Evolutionary conservation across 2,888 invertebrate genomes (phyloP).

Genomic region (Xanthia togata): DNA sequence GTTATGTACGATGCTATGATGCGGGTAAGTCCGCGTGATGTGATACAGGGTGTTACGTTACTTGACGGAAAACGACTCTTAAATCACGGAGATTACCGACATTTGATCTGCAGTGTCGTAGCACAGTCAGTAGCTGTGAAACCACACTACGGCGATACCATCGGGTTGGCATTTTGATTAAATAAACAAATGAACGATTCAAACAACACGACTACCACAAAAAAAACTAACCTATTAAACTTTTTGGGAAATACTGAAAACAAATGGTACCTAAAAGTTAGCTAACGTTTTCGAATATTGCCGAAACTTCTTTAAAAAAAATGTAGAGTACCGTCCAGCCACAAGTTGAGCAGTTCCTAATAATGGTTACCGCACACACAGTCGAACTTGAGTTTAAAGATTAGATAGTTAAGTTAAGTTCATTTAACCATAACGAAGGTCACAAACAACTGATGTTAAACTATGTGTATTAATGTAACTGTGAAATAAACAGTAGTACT

Average conservation of each 20-base stretch:
- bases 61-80: neutral
- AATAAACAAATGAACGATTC: neutral
- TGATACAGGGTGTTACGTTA: neutral
- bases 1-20: neutral
- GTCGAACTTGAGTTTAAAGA: slow-evolving; percentile 13
- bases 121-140: neutral
- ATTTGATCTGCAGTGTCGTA: slow-evolving; percentile 4
- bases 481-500: neutral
- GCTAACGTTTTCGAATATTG: neutral
- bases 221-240: neutral
- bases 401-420: slow-evolving; percentile 28
- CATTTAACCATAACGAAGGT: slow-evolving; percentile 23
- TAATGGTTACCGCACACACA: neutral
- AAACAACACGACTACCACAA: neutral
- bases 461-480: slow-evolving; percentile 13
- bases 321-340: neutral
- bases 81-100: neutral
- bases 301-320: neutral
- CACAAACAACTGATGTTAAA: slow-evolving; percentile 20
- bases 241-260: neutral
- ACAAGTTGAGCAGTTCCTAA: neutral
- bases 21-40: no score
- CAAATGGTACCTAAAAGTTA: neutral
- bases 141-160: no score
- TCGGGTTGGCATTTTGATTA: no score